Base-by-base conservation (phyloP, 2,797 vertebrate species). In the Gadopsis marmoratus region DNA sequence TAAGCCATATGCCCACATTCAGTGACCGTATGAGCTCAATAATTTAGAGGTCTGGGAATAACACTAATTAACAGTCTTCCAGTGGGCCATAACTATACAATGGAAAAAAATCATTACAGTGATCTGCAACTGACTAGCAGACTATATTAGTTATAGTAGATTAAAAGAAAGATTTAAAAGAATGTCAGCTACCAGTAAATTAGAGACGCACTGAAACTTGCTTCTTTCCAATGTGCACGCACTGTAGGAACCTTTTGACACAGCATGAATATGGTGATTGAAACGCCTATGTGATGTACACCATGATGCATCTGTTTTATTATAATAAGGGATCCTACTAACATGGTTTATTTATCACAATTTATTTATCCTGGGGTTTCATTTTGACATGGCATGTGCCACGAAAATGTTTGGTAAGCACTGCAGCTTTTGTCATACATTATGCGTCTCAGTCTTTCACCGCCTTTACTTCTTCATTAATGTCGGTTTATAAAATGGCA, bases 1-100 rank as follows among this genome's bases (percentile, higher is more conserved):
- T 77, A 59, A 73, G 33, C 37, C 63, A 67, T 48, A 45, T 37
- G 31, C 14, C 16, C 43, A 63, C 54, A 39, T 62, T 58, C 54
- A 78, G 17, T 59, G 31, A n/a, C 58, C 14, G 10, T 76, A 29
- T 54, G 47, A 76, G 66, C 68, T 74, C 59, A 70, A 80, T 78
- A 71, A 83, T 86, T 83, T 61, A 85, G 68, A 74, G 45, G 39
- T 76, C 63, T 77, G 48, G 71, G 70, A 83, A 77, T 84, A 82
- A 71, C 50, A 29, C 64, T 81, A 82, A 86, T 88, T 79, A 83
- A 74, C 61, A 81, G 54, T 54, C 53, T 71, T 82, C 43, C 61
- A 75, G 21, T 60, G 66, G 47, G 39, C 56, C 50, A 67, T 66
- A 53, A 71, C 43, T 16, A 67, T 51, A 84, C 66, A 77, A 81